phyloP scores from a whole-genome alignment of 2,113 vertebrate species.

The Bungarus multicinctus region DNA sequence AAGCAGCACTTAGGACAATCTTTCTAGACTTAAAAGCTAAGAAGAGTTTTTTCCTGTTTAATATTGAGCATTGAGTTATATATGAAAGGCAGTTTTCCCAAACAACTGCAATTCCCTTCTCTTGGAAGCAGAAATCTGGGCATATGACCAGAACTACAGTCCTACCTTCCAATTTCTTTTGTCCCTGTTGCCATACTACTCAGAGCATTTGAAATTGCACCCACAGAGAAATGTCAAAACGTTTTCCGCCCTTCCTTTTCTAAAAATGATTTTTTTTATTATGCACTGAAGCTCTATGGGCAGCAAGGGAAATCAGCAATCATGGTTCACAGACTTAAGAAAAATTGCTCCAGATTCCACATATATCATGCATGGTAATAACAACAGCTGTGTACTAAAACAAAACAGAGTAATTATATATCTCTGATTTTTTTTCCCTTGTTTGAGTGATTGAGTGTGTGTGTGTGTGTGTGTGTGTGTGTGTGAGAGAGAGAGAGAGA shows the following conservation, averaged over 20 bases:
- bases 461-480: no score
- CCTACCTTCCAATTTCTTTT: not conserved
- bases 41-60: not conserved
- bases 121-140: not conserved
- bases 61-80: not conserved
- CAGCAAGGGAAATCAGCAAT: conserved; percentile 59
- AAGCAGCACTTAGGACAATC: not conserved
- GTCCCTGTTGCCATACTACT: conserved; percentile 28
- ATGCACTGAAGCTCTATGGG: conserved; percentile 50
- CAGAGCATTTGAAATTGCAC: conserved; percentile 56
- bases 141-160: not conserved
- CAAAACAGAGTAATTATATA: conserved; percentile 36
- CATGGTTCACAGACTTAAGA: conserved; percentile 46
- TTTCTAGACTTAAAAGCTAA: not conserved
- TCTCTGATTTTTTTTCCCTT: not conserved
- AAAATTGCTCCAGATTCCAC: conserved; percentile 51
- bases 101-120: no score
- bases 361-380: conserved; percentile 35
- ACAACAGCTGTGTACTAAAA: conserved; percentile 41
- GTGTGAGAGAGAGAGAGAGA: not conserved
- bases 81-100: no score
- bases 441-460: no score
- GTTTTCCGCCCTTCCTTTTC: conserved; percentile 37
- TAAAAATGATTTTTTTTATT: not conserved
- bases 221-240: conserved; percentile 57